Percentiles rank a stretch among this genome's conserved stretches.
Evolutionary conservation across 2,113 vertebrate species (phyloP).

Genomic region (Zonotrichia leucophrys): DNA sequence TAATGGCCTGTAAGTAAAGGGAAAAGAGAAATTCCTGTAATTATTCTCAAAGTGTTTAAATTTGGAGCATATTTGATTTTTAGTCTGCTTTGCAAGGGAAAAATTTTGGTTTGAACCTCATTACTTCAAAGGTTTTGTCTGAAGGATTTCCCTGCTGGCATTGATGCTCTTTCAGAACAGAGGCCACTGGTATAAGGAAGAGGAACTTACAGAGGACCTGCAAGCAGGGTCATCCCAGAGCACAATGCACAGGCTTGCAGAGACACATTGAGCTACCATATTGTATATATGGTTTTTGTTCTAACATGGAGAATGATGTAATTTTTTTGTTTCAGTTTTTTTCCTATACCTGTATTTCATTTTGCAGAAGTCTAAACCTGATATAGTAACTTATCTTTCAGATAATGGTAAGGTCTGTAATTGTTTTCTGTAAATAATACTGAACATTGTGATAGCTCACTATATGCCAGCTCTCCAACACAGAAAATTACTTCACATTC

Average conservation of each 20-base stretch:
- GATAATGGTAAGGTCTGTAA: background rate
- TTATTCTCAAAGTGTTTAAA: background rate
- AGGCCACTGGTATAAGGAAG: background rate
- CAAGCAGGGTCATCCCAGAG: background rate
- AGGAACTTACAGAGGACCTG: background rate
- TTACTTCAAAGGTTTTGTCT: background rate
- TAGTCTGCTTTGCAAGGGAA: background rate
- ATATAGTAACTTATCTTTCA: background rate
- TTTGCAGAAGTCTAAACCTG: background rate
- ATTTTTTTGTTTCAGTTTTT: background rate
- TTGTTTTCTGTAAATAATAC: conserved; percentile 31
- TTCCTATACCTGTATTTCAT: background rate
- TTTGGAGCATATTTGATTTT: background rate
- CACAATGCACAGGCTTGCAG: background rate
- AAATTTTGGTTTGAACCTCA: background rate
- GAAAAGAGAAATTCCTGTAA: background rate
- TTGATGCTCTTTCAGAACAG: background rate
- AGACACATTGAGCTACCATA: background rate
- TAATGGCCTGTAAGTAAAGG: background rate
- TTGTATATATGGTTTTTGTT: background rate
- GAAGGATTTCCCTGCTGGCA: background rate
- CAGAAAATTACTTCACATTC: background rate
- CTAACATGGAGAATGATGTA: background rate
- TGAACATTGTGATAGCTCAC: background rate
- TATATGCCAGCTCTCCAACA: background rate